phyloP scores from a whole-genome alignment of 2,113 vertebrate species.

The Ctenomys sociabilis region DNA sequence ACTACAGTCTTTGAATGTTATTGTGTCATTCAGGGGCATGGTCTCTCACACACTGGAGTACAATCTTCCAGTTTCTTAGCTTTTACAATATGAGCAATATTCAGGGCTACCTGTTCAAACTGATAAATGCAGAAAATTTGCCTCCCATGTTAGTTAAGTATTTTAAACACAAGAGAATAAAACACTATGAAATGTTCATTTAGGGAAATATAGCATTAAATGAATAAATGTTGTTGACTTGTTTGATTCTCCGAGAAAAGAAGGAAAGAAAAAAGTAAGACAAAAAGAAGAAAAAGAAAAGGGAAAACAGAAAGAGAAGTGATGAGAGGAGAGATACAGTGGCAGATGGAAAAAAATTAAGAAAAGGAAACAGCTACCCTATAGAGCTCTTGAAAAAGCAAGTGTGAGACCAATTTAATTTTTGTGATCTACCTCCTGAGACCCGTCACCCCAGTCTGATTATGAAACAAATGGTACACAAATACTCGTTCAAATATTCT shows the following conservation, averaged over 20 bases:
- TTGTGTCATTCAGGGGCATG: not conserved
- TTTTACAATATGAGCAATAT: not conserved
- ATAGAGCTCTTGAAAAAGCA: conserved; percentile 1
- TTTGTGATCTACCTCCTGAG: not conserved
- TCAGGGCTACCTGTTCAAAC: not conserved
- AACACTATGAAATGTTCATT: not conserved
- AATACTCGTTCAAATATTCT: not conserved
- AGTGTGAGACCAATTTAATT: not conserved
- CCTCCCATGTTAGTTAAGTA: not conserved
- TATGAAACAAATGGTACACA: not conserved
- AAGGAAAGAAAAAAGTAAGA: not conserved
- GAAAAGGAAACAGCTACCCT: not conserved
- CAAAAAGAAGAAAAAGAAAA: not conserved
- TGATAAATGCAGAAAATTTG: not conserved
- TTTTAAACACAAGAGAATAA: not conserved
- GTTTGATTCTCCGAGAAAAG: not conserved
- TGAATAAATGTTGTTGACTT: not conserved
- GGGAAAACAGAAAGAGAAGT: not conserved
- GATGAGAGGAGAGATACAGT: not conserved
- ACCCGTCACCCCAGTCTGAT: not conserved
- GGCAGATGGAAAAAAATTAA: not conserved
- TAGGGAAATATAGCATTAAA: not conserved
- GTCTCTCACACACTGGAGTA: not conserved
- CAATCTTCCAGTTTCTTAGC: not conserved
- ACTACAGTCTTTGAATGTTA: not conserved